Percentiles rank a stretch among this genome's conserved stretches.
phyloP scores from a whole-genome alignment of 2,797 vertebrate genomes.

The Pseudomugil tenellus region DNA sequence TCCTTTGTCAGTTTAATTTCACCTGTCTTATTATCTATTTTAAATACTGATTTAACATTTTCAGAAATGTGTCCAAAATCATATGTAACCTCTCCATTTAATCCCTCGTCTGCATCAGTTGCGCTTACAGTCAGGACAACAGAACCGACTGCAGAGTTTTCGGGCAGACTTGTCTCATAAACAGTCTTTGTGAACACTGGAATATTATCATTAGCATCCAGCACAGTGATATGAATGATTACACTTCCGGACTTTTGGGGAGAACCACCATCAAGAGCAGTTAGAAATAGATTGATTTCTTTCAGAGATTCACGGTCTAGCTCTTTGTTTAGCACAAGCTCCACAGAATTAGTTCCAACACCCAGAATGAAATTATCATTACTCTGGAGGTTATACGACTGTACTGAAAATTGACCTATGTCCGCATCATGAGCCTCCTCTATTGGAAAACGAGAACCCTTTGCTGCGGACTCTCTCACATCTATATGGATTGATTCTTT shows the following conservation, averaged over 20 bases:
- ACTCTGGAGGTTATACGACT: slow-evolving; percentile 47
- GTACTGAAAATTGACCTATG: slow-evolving; percentile 65
- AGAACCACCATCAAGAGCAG: slow-evolving; percentile 26
- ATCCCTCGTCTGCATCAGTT: slow-evolving; percentile 70
- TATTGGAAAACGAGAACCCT: slow-evolving; percentile 60
- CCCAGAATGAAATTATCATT: slow-evolving; percentile 47
- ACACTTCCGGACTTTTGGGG: slow-evolving; percentile 55
- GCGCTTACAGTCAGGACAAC: slow-evolving; percentile 70
- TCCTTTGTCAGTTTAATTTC: slow-evolving; percentile 50
- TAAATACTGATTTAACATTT: not conserved
- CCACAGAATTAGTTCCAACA: not conserved
- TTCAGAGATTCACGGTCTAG: slow-evolving; percentile 9
- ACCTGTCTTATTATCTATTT: slow-evolving; percentile 35
- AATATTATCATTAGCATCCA: slow-evolving; percentile 65
- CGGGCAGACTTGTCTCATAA: slow-evolving; percentile 65
- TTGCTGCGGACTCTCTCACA: slow-evolving; percentile 42
- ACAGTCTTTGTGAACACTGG: slow-evolving; percentile 39
- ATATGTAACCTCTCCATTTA: slow-evolving; percentile 63
- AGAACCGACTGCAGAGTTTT: slow-evolving; percentile 66
- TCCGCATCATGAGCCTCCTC: slow-evolving; percentile 77
- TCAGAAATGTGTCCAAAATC: slow-evolving; percentile 52
- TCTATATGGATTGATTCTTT: no score
- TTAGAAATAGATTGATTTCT: slow-evolving; percentile 34
- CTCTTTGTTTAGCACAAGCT: slow-evolving; percentile 21
- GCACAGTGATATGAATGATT: slow-evolving; percentile 45